Base-by-base conservation (phyloP, 1,140 invertebrate species). In the Drosophila teissieri region DNA sequence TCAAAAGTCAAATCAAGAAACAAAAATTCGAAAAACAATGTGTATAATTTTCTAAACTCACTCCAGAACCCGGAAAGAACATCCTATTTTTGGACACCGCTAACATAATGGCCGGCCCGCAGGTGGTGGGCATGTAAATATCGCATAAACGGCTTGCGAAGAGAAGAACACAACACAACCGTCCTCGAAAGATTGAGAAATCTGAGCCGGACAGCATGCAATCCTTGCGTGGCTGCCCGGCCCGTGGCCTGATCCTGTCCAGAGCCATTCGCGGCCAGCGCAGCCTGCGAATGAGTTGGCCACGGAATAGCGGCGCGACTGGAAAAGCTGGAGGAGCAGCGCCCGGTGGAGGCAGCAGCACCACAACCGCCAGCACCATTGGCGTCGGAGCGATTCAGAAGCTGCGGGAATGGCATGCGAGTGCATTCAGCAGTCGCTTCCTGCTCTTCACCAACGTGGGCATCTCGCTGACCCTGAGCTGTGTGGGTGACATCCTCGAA, bases 401-500 rank as follows among this genome's bases (percentile, higher is more conserved):
- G 49, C 17, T 86, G 11, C 70, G 79, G 4, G 83, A 86, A 34
- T 69, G 85, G 73, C 84, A 92, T 39, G 76, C 82, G 1, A 86
- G 27, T 6, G 94, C 94, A 27, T 96, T 96, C 85, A 96, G 95
- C 80, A 93, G 93, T 31, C 96, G 95, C 92, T 96, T 96, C 93
- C 93, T 98, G 49, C 93, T 98, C 10, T 93, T 96, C 58, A 98
- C 97, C 49, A 98, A 98, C 93, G 94, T 97, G n/a, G 94, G 94
- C 4, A 96, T 98, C 91, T 98, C 97, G 4, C 90, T 96, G 62
- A 93, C 93, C 3, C 93, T 98, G 27, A 97, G 97, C 55, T 95
- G 94, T 12, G 68, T 95, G 17, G 97, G 97, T 49, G 98, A 98
- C 93, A 64, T 96, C 17, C 85, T 98, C 24, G 96, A 98, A 92